phyloP scores from a whole-genome alignment of 2,888 invertebrate genomes.

The Drosophila greeni region DNA sequence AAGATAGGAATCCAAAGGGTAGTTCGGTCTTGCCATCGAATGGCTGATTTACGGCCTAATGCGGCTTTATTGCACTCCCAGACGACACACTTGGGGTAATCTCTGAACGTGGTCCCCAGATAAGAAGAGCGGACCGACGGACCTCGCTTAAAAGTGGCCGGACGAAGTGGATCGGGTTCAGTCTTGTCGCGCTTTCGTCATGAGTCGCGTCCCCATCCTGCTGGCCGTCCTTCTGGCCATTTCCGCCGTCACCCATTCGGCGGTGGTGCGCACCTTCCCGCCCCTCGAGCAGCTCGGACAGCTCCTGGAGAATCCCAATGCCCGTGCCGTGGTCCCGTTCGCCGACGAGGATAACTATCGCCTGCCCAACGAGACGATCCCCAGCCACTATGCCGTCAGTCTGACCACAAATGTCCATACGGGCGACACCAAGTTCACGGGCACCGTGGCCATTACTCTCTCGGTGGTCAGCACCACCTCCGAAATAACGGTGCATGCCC shows the following conservation, averaged over 20 bases:
- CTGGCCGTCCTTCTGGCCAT: slow-evolving; percentile 44
- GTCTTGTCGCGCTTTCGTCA: slow-evolving; percentile 56
- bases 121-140: slow-evolving; percentile 45
- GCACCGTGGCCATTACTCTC: slow-evolving; percentile 64
- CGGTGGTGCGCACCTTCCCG: slow-evolving; percentile 53
- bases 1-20: slow-evolving; percentile 5
- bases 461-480: slow-evolving; percentile 46
- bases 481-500: slow-evolving; percentile 67
- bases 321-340: slow-evolving; percentile 32
- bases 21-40: slow-evolving; percentile 9
- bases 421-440: slow-evolving; percentile 62
- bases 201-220: slow-evolving; percentile 50
- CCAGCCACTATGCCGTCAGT: slow-evolving; percentile 80
- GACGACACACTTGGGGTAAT: slow-evolving; percentile 45
- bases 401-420: slow-evolving; percentile 70
- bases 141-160: slow-evolving; percentile 52
- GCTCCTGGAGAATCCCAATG: slow-evolving; percentile 50
- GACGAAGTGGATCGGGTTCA: slow-evolving; percentile 17
- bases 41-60: slow-evolving; percentile 29
- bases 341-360: slow-evolving; percentile 77
- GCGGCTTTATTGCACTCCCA: slow-evolving; percentile 12
- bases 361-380: slow-evolving; percentile 80
- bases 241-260: slow-evolving; percentile 41
- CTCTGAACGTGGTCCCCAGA: slow-evolving; percentile 36
- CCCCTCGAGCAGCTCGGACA: slow-evolving; percentile 48